Conservation (phyloP, 2,113 vertebrate species). For the Marmota monax region DNA sequence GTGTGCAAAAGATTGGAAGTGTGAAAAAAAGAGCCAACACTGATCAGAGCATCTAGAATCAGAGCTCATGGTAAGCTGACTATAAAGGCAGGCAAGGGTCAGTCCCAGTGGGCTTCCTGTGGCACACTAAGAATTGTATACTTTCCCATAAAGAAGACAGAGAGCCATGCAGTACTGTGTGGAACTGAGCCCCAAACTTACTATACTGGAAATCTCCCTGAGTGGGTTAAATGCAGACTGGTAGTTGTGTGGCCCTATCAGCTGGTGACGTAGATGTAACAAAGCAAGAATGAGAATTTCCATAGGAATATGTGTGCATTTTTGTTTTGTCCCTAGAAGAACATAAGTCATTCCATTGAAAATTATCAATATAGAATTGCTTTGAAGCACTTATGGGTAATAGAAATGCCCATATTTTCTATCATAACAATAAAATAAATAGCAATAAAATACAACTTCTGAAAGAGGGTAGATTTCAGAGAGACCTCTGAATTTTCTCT, state of each 20-base stretch:
- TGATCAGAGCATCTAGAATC: neutral
- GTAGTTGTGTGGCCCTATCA: neutral
- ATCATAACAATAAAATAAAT: conserved; percentile 66
- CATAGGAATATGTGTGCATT: neutral
- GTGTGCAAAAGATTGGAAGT: neutral
- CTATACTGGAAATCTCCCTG: neutral
- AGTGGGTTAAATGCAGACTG: neutral
- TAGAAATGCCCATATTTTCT: conserved; percentile 12
- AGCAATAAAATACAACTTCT: conserved; percentile 11
- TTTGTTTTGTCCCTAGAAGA: neutral
- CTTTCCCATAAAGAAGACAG: neutral
- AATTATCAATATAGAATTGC: conserved; percentile 28
- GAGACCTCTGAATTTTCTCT: neutral
- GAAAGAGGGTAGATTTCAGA: conserved; percentile 38
- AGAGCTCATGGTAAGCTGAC: neutral
- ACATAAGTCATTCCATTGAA: conserved; percentile 47
- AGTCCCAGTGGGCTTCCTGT: neutral
- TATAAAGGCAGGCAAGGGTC: neutral
- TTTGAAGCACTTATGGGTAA: conserved; percentile 23
- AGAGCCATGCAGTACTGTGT: neutral
- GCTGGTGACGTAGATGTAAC: neutral
- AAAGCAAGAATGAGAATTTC: neutral
- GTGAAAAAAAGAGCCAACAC: neutral
- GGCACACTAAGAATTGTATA: neutral
- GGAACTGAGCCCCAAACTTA: neutral